These are phyloP conservation scores for Dendropsophus ebraccatus DNA, from an alignment of 2,113 vertebrate genomes.

Conservation along the genomic window DNA sequence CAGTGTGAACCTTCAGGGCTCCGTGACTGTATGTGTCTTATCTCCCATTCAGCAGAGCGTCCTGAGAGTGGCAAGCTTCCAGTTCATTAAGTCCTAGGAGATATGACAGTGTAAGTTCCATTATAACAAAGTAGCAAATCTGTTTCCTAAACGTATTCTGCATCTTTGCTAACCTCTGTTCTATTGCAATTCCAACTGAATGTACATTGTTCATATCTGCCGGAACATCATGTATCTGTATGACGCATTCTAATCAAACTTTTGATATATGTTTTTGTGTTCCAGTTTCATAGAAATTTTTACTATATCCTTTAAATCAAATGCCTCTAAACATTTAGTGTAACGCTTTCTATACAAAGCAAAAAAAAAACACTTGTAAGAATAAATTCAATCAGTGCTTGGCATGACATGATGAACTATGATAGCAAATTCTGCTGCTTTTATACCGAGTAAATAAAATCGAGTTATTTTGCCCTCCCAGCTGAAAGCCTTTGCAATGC, in stretches of 20 bases:
- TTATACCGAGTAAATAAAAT: constrained; percentile 14
- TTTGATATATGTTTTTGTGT: background rate
- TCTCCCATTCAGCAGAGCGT: background rate
- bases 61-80: constrained; percentile 8
- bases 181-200: constrained; percentile 1
- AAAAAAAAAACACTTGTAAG: constrained; percentile 1
- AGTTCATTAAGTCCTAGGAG: constrained; percentile 9
- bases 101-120: background rate
- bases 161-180: background rate
- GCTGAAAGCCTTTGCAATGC: constrained; percentile 12
- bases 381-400: constrained; percentile 37
- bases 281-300: background rate
- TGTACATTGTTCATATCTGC: background rate
- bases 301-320: constrained; percentile 16
- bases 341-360: background rate
- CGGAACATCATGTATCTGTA: constrained; percentile 11
- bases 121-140: constrained; percentile 14
- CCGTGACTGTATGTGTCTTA: background rate
- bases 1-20: background rate
- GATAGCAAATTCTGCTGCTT: constrained; percentile 11
- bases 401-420: constrained; percentile 19
- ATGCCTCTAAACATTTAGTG: background rate
- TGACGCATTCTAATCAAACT: constrained; percentile 3
- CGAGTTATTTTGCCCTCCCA: background rate
- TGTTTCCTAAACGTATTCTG: constrained; percentile 8